Percentiles rank a stretch among this genome's conserved stretches.
Evolutionary conservation across 2,888 invertebrate genomes (phyloP).

Genomic region (Agonum fuliginosum): DNA sequence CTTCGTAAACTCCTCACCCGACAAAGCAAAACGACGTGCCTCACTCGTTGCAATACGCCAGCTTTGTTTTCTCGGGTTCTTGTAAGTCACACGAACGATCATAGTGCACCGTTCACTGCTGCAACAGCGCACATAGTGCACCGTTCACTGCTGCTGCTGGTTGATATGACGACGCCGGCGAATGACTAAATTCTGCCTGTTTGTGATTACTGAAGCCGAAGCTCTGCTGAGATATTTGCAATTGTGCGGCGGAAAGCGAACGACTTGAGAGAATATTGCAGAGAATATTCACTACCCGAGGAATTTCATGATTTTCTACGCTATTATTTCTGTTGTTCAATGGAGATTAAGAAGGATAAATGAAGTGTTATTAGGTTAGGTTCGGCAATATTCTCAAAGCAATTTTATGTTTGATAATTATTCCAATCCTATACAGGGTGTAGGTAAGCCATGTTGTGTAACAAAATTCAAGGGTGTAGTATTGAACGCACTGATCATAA

Average conservation of each 20-base stretch:
- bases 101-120: not conserved
- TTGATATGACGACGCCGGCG: constrained; percentile 24
- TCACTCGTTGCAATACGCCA: constrained; percentile 20
- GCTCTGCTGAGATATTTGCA: not conserved
- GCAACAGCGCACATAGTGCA: not conserved
- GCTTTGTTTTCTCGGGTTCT: constrained; percentile 3
- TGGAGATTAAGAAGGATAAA: no score
- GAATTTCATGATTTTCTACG: constrained; percentile 2
- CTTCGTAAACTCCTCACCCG: no score
- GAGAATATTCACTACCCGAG: not conserved
- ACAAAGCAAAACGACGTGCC: no score
- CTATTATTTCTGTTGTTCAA: not conserved
- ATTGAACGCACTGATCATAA: no score
- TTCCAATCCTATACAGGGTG: no score
- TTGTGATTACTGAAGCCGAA: constrained; percentile 12
- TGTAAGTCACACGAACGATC: not conserved
- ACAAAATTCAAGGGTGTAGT: no score
- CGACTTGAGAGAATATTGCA: not conserved
- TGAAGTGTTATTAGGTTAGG: no score
- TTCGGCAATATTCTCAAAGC: no score
- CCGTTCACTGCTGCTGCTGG: not conserved
- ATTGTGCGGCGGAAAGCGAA: not conserved
- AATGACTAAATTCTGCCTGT: constrained; percentile 28
- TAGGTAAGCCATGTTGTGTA: no score
- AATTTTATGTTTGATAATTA: no score